Evolutionary conservation across 1,140 invertebrate species (phyloP).

Genomic region (Orussus abietinus): DNA sequence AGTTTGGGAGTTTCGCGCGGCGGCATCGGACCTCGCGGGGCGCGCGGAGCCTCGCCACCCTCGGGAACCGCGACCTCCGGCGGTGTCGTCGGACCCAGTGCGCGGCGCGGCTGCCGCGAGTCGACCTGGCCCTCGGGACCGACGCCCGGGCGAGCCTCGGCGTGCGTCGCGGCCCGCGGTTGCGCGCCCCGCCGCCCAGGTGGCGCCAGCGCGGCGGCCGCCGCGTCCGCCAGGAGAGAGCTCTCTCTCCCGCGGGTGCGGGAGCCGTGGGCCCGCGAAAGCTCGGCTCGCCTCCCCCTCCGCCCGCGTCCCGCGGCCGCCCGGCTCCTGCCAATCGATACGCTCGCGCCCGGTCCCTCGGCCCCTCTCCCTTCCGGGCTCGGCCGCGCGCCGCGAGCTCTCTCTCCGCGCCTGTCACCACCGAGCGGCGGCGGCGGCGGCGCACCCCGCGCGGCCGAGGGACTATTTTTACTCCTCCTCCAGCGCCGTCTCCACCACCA

Average conservation of each 20-base stretch:
- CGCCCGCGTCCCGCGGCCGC: too few species aligned
- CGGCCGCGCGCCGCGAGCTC: conserved; percentile 21
- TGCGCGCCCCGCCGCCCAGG: conserved; percentile 10
- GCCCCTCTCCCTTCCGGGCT: conserved; percentile 6
- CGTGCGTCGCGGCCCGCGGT: conserved; percentile 4
- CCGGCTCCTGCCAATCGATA: conserved; percentile 8
- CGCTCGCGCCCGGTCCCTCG: conserved; percentile 17
- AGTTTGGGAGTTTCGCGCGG: background rate
- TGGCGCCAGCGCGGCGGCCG: background rate
- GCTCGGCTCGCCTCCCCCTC: too few species aligned
- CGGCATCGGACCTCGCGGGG: conserved; percentile 17
- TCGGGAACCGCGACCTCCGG: conserved; percentile 3
- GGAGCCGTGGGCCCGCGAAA: too few species aligned
- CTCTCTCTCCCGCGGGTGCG: too few species aligned
- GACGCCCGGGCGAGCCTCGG: background rate
- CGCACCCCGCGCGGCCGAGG: conserved; percentile 17
- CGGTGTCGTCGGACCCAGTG: background rate
- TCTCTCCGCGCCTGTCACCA: conserved; percentile 11
- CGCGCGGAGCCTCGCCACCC: conserved; percentile 17
- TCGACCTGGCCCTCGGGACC: background rate
- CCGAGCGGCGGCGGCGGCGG: conserved; percentile 16
- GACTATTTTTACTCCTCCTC: conserved; percentile 14
- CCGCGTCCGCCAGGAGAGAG: too few species aligned
- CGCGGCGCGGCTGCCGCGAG: too few species aligned
- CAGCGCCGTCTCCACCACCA: too few species aligned